Conservation (phyloP, 2,888 invertebrate genomes). For the Caenorhabditis sinica region DNA sequence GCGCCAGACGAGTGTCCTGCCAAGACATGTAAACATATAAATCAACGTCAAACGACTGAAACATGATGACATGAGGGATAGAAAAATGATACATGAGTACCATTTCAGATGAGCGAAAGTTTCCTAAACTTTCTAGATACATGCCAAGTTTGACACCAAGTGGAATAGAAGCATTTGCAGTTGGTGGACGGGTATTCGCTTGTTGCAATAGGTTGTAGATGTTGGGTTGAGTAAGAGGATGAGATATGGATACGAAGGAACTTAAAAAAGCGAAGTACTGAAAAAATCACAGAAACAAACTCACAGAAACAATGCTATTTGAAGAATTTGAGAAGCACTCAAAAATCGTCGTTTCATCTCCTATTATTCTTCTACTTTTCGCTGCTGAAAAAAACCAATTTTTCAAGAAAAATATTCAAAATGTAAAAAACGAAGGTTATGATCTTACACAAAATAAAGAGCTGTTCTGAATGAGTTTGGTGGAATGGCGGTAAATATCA, state of each 20-base stretch:
- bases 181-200: conserved; percentile 65
- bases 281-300: background rate
- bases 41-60: conserved; percentile 82
- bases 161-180: conserved; percentile 51
- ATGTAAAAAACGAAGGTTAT: conserved; percentile 28
- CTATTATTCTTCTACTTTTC: background rate
- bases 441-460: conserved; percentile 36
- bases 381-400: conserved; percentile 8
- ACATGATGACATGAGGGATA: conserved; percentile 31
- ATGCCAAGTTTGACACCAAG: conserved; percentile 75
- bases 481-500: conserved; percentile 64
- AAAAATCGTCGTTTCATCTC: conserved; percentile 9
- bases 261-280: background rate
- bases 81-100: conserved; percentile 43
- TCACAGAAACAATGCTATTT: conserved; percentile 20
- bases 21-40: conserved; percentile 79
- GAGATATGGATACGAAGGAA: conserved; percentile 18
- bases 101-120: conserved; percentile 78
- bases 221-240: conserved; percentile 41
- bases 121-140: conserved; percentile 77
- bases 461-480: conserved; percentile 42
- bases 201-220: conserved; percentile 48
- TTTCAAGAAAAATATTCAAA: background rate
- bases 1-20: conserved; percentile 73
- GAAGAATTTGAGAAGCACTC: conserved; percentile 1